These are phyloP conservation scores for Monochamus saltuarius DNA, from an alignment of 1,140 invertebrate species.

Conservation along the genomic window DNA sequence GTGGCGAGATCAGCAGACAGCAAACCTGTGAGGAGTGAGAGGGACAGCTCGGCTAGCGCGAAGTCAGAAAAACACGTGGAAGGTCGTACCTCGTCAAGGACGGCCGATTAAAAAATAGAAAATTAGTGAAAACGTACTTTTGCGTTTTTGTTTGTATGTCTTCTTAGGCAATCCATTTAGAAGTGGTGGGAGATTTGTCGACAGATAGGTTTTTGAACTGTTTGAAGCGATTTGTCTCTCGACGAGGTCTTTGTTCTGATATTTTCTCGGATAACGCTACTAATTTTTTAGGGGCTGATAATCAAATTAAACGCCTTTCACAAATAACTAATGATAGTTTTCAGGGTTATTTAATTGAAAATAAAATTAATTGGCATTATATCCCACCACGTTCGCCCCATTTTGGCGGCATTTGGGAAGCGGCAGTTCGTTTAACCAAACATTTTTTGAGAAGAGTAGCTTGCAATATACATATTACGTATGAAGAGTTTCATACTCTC, in stretches of 20 bases:
- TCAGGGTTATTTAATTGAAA: background rate
- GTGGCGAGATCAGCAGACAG: no score
- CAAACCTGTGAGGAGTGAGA: no score
- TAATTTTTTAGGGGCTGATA: constrained; percentile 17
- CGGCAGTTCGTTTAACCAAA: constrained; percentile 34
- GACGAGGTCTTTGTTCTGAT: constrained; percentile 34
- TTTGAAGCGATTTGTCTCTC: constrained; percentile 41
- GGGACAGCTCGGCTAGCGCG: no score
- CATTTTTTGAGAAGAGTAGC: constrained; percentile 13
- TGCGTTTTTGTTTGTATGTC: constrained; percentile 13
- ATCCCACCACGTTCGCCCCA: constrained; percentile 42
- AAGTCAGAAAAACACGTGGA: no score
- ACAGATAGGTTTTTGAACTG: constrained; percentile 12
- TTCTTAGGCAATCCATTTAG: constrained; percentile 6
- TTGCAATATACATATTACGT: constrained; percentile 29
- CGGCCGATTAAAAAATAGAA: constrained; percentile 6
- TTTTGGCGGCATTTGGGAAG: constrained; percentile 46
- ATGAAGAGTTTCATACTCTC: constrained; percentile 40
- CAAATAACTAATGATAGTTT: background rate
- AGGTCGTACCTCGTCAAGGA: constrained; percentile 3
- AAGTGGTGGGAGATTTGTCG: constrained; percentile 10
- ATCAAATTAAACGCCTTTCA: background rate
- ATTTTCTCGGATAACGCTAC: constrained; percentile 35
- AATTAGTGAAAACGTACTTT: constrained; percentile 15
- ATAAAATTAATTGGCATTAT: constrained; percentile 45